Conservation (phyloP, 2,888 invertebrate genomes). For the Caenorhabditis macrosperma region DNA sequence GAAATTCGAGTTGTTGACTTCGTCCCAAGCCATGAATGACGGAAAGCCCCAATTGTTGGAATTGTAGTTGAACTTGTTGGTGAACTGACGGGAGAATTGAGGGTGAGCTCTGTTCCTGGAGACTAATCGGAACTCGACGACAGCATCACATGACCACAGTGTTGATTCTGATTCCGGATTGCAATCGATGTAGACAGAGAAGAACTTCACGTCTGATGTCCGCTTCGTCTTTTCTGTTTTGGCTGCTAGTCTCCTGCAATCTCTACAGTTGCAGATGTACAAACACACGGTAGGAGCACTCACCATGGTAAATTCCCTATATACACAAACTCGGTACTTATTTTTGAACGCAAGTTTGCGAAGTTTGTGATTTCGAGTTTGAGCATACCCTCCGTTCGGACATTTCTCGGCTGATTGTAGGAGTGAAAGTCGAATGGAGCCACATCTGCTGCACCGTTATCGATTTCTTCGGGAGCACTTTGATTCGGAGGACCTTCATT, state of each 20-base stretch:
- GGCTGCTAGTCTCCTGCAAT: slow-evolving; percentile 76
- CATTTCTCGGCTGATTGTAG: slow-evolving; percentile 39
- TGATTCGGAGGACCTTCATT: slow-evolving; percentile 29
- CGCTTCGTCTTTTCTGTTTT: slow-evolving; percentile 78
- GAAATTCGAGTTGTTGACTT: slow-evolving; percentile 60
- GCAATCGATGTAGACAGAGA: slow-evolving; percentile 80
- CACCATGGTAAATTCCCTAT: slow-evolving; percentile 76
- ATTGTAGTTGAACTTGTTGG: slow-evolving; percentile 78
- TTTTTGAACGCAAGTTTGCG: slow-evolving; percentile 65
- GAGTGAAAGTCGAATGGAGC: slow-evolving; percentile 37
- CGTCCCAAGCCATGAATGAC: slow-evolving; percentile 77
- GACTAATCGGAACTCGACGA: slow-evolving; percentile 69
- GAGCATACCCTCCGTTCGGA: slow-evolving; percentile 68
- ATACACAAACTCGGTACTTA: slow-evolving; percentile 68
- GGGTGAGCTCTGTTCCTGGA: slow-evolving; percentile 30
- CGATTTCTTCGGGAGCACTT: slow-evolving; percentile 28
- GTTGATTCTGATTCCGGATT: slow-evolving; percentile 79
- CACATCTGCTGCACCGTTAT: slow-evolving; percentile 47
- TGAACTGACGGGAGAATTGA: slow-evolving; percentile 74
- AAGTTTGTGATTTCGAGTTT: slow-evolving; percentile 70
- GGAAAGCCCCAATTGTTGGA: slow-evolving; percentile 80
- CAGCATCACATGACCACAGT: slow-evolving; percentile 78
- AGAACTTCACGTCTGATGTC: slow-evolving; percentile 74
- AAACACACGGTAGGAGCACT: background rate
- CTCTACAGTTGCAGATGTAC: background rate